Base-by-base conservation (phyloP, 2,888 invertebrate genomes). In the Oxyteleia sp. region DNA sequence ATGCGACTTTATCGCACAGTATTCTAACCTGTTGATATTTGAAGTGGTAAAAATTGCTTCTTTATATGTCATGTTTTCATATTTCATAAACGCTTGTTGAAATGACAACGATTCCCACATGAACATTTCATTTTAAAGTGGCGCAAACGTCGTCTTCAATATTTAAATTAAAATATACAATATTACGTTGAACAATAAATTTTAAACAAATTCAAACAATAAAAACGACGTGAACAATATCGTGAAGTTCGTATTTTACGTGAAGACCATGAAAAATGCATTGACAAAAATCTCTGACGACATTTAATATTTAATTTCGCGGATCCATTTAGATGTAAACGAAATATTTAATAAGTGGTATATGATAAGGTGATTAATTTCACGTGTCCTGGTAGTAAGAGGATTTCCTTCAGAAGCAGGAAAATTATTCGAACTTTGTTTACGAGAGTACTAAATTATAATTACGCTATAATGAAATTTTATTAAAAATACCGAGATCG, bases 341-440 rank as follows among this genome's bases (percentile, higher is more conserved):
- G 29, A 59, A 61, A 66, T 49, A 47, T 64, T 64, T 45, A 55
- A 63, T 63, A 47, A 78, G 15, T 38, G 15, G 35, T 61, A 53
- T 29, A 63, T 55, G 38, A 45, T 76, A 66, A 66, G 63, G 29
- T 69, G 64, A 72, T 72, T 80, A 80, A 72, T 72, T 59, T 49
- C 26, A 45, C 53, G 63, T 79, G 68, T 61, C 49, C 26, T 26
- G n/a, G 41, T 26, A 41, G 8, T 75, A 81, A 81, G 74, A 81
- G 74, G 81, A 81, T 81, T 81, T 49, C 18, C 81, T 63, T 63
- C 63, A 68, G 68, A 69, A 68, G 63, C 41, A 15, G 18, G 45
- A 59, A 81, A n/a, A n/a, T n/a, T n/a, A n/a, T n/a, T n/a, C n/a
- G n/a, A n/a, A n/a, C n/a, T n/a, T n/a, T n/a, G n/a, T n/a, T n/a